Base-by-base conservation (phyloP, 1,140 invertebrate genomes). In the Planococcus citri region DNA sequence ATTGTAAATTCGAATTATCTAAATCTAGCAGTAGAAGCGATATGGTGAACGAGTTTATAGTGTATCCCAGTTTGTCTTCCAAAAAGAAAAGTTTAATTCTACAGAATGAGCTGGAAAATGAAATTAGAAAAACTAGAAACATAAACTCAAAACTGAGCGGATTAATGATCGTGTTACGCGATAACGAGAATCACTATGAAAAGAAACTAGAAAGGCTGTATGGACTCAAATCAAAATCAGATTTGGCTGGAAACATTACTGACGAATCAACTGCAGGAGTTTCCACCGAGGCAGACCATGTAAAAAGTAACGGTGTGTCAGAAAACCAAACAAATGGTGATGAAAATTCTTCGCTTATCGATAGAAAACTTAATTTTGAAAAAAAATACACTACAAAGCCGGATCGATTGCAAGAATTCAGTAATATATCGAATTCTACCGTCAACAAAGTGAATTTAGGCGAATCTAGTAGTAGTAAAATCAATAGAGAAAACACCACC, bases 141-240 rank as follows among this genome's bases (percentile, higher is more conserved):
- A 64, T 64, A 21, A 64, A 64, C 60, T 25, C 60, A 1, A 64
- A 64, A 20, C 22, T 64, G 12, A 64, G 25, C 60, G 60, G 60
- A 24, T 27, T 64, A 20, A 64, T 64, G 60, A 12, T 64, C 10
- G 22, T 21, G 60, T 25, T 64, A 21, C 10, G 24, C 22, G 60
- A 64, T 27, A 27, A 24, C 22, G 60, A 64, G 17, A 64, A 27
- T 64, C 60, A 64, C 10, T 64, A 64, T 21, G 60, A 27, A 51
- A 51, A 20, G 17, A 51, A 51, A 51, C 17, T 51, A 51, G 41
- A 51, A 51, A 51, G 41, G 17, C 17, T 51, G 41, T 51, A 51
- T 17, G 41, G 41, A n/a, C 17, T 51, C 2, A 51, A 51, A 20
- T 9, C 41, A 3, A 51, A 51, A 51, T 51, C 41, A 17, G 41